Conservation (phyloP, 2,888 invertebrate species). For the Caenorhabditis panamensis region DNA sequence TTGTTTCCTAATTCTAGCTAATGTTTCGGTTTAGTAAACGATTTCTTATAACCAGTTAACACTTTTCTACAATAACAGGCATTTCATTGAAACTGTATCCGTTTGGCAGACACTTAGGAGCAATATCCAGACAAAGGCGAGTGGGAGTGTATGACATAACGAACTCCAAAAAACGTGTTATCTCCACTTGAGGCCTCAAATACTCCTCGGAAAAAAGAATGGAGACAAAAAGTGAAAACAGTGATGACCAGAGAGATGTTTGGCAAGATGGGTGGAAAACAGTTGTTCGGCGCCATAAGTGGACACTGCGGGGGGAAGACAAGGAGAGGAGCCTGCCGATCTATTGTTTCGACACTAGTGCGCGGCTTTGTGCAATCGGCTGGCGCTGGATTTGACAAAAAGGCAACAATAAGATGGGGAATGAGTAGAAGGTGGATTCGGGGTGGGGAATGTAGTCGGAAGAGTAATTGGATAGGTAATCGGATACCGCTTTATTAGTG, state of each 20-base stretch:
- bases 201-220: conserved; percentile 17
- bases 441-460: conserved; percentile 32
- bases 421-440: conserved; percentile 24
- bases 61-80: too few relatives aligned
- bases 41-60: too few relatives aligned
- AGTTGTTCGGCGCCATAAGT: conserved; percentile 58
- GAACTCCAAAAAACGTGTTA: conserved; percentile 50
- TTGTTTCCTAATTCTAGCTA: too few relatives aligned
- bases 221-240: conserved; percentile 37
- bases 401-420: conserved; percentile 41
- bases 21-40: conserved; percentile 5
- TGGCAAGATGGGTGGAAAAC: conserved; percentile 45
- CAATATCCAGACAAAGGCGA: conserved; percentile 21
- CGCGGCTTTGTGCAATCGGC: conserved; percentile 45
- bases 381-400: conserved; percentile 53
- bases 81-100: too few relatives aligned
- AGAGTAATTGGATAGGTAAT: conserved; percentile 65
- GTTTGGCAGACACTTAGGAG: not conserved
- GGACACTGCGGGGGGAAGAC: conserved; percentile 50
- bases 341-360: conserved; percentile 54
- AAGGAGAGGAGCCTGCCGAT: conserved; percentile 24
- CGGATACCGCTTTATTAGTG: conserved; percentile 56
- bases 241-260: conserved; percentile 45
- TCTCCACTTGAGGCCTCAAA: conserved; percentile 33
- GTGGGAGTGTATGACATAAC: conserved; percentile 39